Conservation (phyloP, 2,888 invertebrate species). For the Malthinus seriepunctatus region DNA sequence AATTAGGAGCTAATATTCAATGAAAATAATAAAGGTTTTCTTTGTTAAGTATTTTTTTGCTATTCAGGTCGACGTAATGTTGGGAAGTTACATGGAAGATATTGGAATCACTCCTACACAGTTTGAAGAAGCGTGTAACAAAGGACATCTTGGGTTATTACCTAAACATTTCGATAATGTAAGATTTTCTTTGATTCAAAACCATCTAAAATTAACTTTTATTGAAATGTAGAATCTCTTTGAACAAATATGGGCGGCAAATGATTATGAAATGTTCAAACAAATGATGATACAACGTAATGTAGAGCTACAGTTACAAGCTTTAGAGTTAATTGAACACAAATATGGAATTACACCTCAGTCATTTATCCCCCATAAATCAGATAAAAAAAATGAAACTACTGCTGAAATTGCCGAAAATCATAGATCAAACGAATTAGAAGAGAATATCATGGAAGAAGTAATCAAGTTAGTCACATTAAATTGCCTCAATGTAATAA, state of each 20-base stretch:
- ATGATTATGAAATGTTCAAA: slow-evolving; percentile 86
- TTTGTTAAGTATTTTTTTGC: neutral
- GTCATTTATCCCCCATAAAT: slow-evolving; percentile 59
- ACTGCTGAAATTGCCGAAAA: slow-evolving; percentile 42
- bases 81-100: slow-evolving; percentile 92
- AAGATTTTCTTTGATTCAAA: slow-evolving; percentile 20
- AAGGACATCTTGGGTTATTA: slow-evolving; percentile 50
- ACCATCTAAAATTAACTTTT: neutral
- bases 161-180: slow-evolving; percentile 62
- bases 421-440: slow-evolving; percentile 49
- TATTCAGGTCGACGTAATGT: slow-evolving; percentile 81
- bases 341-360: slow-evolving; percentile 71
- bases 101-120: slow-evolving; percentile 86
- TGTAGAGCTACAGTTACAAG: slow-evolving; percentile 87
- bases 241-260: slow-evolving; percentile 90
- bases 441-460: slow-evolving; percentile 53
- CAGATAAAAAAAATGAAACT: slow-evolving; percentile 16
- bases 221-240: slow-evolving; percentile 57
- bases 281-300: slow-evolving; percentile 94
- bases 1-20: too few species aligned
- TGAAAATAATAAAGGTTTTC: too few species aligned
- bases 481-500: neutral
- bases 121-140: slow-evolving; percentile 78
- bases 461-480: slow-evolving; percentile 48
- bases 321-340: slow-evolving; percentile 80